Evolutionary conservation across 2,113 vertebrate species (phyloP), one percentile per base, ranked within the genome.

Genomic region (Rutilus rutilus): DNA sequence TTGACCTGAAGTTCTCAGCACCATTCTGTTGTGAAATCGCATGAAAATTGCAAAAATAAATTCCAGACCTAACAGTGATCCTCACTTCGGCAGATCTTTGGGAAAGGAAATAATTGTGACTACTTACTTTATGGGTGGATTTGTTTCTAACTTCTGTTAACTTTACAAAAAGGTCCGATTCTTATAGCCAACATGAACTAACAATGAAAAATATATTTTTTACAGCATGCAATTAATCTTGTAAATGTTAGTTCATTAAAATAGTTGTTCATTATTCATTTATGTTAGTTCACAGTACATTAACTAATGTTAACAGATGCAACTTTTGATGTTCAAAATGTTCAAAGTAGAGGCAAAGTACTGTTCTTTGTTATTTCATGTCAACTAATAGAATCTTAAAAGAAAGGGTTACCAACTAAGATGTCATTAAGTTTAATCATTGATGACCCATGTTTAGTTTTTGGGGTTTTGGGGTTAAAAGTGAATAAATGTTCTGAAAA

Each of bases 11-110:
- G 36, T n/a, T 73, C 36, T 69, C 33, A 36, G 33, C 17, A 6
- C 21, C 21, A n/a, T 73, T 42, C 21, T 73, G 21, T 73, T 73
- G 69, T 42, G 36, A 73, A 42, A 71, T 71, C 36, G 39, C 67
- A 71, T 71, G 10, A 71, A 73, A 42, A 30, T 73, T 42, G 67
- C 67, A 10, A 42, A 42, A 73, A 73, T 39, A 73, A 73, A 73
- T 73, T 42, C 36, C 69, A 5, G 69, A 71, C 33, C 4, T 10
- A 10, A 21, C 36, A 39, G 67, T 39, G 33, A 39, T 71, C 21
- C 8, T 71, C 19, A 71, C 11, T 39, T 19, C 9, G 2, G 33
- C 67, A 71, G 67, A 69, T 67, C 19, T 36, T 36, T 19, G 9
- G 65, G 65, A 33, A 67, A 67, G 30, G 30, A 69, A 39, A 21